Evolutionary conservation across 92 coral and sea anemone species (phyloP).

Genomic region (Parazoanthus atlanticus): DNA sequence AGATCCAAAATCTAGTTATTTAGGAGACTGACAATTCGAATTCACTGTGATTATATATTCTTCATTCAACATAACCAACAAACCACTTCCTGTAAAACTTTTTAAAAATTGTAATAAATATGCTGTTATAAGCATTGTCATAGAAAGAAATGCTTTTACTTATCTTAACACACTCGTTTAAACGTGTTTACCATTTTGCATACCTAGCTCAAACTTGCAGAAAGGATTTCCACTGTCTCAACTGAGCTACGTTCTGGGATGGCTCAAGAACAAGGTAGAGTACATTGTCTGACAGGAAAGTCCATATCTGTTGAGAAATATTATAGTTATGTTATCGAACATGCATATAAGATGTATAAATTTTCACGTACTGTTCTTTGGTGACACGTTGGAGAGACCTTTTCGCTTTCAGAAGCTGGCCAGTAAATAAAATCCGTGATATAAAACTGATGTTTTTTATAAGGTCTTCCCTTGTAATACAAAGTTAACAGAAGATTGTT

Average conservation of each 20-base stretch:
- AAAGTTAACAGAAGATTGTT: too few relatives aligned
- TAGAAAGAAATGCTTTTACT: not conserved
- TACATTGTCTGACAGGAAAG: not conserved
- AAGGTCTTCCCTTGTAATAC: not conserved
- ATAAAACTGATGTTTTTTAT: too few relatives aligned
- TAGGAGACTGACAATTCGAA: too few relatives aligned
- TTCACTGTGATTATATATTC: too few relatives aligned
- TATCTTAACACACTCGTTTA: not conserved
- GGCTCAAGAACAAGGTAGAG: constrained; percentile 21
- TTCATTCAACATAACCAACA: too few relatives aligned
- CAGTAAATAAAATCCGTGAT: too few relatives aligned
- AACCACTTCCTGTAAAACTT: too few relatives aligned
- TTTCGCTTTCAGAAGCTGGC: not conserved
- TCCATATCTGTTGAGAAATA: not conserved
- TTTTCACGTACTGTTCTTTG: too few relatives aligned
- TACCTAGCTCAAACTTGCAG: constrained; percentile 5
- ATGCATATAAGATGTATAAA: not conserved
- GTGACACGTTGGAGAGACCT: not conserved
- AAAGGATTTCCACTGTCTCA: constrained; percentile 21
- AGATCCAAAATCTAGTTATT: not conserved
- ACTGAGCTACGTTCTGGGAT: not conserved
- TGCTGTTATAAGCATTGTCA: too few relatives aligned
- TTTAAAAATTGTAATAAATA: too few relatives aligned
- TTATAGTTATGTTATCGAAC: not conserved
- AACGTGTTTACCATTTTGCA: not conserved